phyloP scores from a whole-genome alignment of 2,888 invertebrate genomes.

The Neoitamus cyanurus region DNA sequence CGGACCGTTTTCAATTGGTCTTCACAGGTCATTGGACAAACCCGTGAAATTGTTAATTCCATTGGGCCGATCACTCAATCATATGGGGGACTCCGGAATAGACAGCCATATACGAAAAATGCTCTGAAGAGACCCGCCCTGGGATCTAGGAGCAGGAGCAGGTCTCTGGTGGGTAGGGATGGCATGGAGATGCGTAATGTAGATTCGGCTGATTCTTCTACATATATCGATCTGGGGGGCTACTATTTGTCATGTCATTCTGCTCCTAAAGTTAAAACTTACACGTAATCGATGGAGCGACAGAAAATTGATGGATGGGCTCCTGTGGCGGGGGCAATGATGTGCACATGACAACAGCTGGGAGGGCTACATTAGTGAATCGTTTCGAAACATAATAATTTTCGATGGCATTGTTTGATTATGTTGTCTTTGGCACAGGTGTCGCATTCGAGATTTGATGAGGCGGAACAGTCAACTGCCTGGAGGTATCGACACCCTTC shows the following conservation, averaged over 20 bases:
- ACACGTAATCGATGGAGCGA: background rate
- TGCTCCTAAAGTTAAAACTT: constrained; percentile 3
- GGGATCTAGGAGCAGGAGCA: background rate
- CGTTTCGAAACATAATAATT: background rate
- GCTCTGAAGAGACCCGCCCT: background rate
- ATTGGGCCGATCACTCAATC: constrained; percentile 16
- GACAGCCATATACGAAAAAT: background rate
- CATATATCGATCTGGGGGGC: background rate
- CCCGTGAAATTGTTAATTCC: background rate
- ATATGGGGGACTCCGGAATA: background rate
- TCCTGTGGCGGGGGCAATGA: background rate
- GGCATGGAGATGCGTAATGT: background rate
- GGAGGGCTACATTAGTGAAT: background rate
- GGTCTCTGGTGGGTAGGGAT: background rate
- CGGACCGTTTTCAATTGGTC: background rate
- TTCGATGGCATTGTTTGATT: constrained; percentile 18
- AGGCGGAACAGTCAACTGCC: constrained; percentile 80
- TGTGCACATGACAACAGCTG: background rate
- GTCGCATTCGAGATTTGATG: constrained; percentile 74
- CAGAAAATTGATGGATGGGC: constrained; percentile 15
- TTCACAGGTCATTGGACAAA: constrained; percentile 25
- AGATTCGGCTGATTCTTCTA: background rate
- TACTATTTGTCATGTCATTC: constrained; percentile 34
- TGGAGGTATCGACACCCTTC: constrained; percentile 76
- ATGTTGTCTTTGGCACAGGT: constrained; percentile 64